Evolutionary conservation across 2,888 invertebrate genomes (phyloP), one percentile per base, ranked within the genome.

Genomic region (Lampropteryx suffumata): DNA sequence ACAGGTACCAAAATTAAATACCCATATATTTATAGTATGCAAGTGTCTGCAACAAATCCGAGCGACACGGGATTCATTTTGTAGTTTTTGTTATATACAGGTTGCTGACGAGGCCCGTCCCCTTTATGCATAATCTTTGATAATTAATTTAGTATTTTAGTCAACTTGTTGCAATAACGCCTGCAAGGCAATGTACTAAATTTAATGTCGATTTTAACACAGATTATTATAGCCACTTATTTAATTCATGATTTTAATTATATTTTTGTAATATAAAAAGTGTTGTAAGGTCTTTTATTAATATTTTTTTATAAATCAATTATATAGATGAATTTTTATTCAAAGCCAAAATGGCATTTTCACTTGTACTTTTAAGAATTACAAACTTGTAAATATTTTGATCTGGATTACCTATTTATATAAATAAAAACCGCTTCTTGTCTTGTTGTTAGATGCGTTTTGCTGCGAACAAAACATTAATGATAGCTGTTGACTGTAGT

Each of bases 91-190:
- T n/a, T n/a, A n/a, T 17, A 10, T 11, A 26, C 26, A 42, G n/a
- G n/a, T 42, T 33, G 26, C 24, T 42, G 13, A 32, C 32, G 24
- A 42, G 32, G 13, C 32, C 32, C 32, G 13, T 42, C 33, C 33
- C n/a, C 24, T 24, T 4, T 41, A 24, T 26, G 42, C 42, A 42
- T 42, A 84, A 85, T 84, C 66, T 34, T 17, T 41, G 12, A 43
- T 52, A 43, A 49, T 29, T 43, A 43, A 34, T 39, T 73, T 82
- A 82, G 80, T 66, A 71, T 65, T 69, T 53, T 83, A 84, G 82
- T 83, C 64, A 74, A 82, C 65, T 67, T 60, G 85, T 83, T 87
- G 87, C 87, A 88, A 88, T 87, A 87, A 81, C 63, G 84, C 84
- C 85, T 86, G 69, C 71, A 84, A 84, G 84, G 83, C 71, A 67